These are phyloP conservation scores for Dicentrarchus labrax DNA, from an alignment of 2,113 vertebrate genomes.

Conservation along the genomic window DNA sequence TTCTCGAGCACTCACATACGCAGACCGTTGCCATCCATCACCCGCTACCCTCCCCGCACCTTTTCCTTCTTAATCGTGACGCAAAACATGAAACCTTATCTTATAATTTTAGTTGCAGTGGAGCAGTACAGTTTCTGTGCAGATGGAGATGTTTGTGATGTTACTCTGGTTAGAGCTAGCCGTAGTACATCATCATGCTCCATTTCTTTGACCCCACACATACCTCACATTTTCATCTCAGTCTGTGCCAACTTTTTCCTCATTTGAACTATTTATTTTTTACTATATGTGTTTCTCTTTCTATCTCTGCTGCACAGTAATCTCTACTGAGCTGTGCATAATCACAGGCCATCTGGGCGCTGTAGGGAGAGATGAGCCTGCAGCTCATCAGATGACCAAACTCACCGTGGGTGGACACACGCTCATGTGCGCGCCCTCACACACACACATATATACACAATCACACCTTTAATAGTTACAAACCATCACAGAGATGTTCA, in stretches of 20 bases:
- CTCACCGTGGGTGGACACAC: slow-evolving; percentile 49
- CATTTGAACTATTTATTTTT: slow-evolving; percentile 65
- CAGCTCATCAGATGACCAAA: slow-evolving; percentile 80
- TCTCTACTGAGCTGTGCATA: slow-evolving; percentile 81
- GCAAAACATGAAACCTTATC: slow-evolving; percentile 19
- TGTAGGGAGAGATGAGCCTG: slow-evolving; percentile 77
- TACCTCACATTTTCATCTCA: slow-evolving; percentile 21
- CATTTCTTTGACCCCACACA: slow-evolving; percentile 7
- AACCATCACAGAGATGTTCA: slow-evolving; percentile 30
- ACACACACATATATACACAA: slow-evolving; percentile 18
- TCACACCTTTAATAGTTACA: slow-evolving; percentile 65
- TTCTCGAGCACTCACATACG: not conserved
- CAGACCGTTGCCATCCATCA: slow-evolving; percentile 34
- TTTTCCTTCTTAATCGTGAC: not conserved
- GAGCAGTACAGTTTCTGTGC: slow-evolving; percentile 18
- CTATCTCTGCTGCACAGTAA: slow-evolving; percentile 72
- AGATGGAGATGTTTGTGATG: slow-evolving; percentile 1
- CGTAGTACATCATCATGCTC: not conserved
- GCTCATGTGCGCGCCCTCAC: not conserved
- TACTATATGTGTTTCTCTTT: slow-evolving; percentile 50
- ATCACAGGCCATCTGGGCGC: slow-evolving; percentile 86
- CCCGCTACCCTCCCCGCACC: not conserved
- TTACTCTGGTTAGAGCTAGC: not conserved
- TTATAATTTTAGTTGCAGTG: not conserved
- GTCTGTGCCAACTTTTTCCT: slow-evolving; percentile 44